Base-by-base conservation (phyloP, 1,140 invertebrate genomes). In the Branchinecta lindahli region DNA sequence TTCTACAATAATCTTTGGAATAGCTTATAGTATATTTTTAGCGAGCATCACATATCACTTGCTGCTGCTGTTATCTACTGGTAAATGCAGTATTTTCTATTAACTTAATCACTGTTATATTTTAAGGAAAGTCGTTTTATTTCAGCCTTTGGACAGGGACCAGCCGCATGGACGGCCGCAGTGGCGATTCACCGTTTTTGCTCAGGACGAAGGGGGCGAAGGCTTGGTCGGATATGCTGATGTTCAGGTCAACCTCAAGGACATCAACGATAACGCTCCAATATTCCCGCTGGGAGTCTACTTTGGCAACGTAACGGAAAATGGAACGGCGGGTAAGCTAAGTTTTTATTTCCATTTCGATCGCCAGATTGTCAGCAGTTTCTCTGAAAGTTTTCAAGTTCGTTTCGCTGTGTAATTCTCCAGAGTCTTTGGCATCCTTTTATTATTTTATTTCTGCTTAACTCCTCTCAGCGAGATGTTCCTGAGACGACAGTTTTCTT, bases 211-310 rank as follows among this genome's bases (percentile, higher is more conserved):
- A 82, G 92, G 92, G 5, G 92, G 92, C 47, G 92, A 94, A 80
- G 93, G 92, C 47, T 83, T 96, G 0, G 93, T 96, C 7, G 95
- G 96, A 61, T 98, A 98, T 78, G 93, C 94, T n/a, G 94, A 97
- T 80, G 94, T 99, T 6, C 91, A 96, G 83, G 93, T 98, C 69
- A 95, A 94, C 79, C 85, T 98, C 5, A 92, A 94, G 78, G 96
- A 98, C 77, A 95, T 98, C 76, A 99, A 99, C 80, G 96, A 99
- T 81, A 98, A 99, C 80, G 88, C 91, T 12, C 96, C 96, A 5
- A 87, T 93, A 72, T 99, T 99, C 82, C 92, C 92, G 3, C 89
- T 91, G 80, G 90, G 90, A 46, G 88, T 95, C 12, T 95, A 95
- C 78, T 91, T 90, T 77, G 92, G 93, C 66, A 95, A 96, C 79